phyloP scores from a whole-genome alignment of 30 jellyfish, hydroid and myxozoan species.

The Hydractinia echinata region DNA sequence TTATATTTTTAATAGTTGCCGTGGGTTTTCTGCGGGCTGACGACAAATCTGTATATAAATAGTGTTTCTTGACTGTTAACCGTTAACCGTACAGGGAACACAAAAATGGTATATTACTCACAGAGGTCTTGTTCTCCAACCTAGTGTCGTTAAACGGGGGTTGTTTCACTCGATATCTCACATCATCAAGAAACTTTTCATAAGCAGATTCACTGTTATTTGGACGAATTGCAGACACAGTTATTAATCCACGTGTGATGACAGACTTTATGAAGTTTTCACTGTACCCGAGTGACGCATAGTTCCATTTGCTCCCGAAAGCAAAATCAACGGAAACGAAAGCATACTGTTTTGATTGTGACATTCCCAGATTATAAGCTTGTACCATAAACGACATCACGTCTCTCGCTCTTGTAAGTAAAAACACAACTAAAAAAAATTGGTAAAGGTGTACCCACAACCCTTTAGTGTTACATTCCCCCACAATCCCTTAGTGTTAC shows the following conservation, averaged over 20 bases:
- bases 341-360: slow-evolving; percentile 46
- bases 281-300: neutral
- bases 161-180: neutral
- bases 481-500: no score
- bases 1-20: no score
- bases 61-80: no score
- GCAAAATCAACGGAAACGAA: slow-evolving; percentile 66
- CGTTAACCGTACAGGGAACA: neutral
- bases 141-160: neutral
- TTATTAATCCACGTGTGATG: slow-evolving; percentile 21
- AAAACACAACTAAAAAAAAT: slow-evolving; percentile 50
- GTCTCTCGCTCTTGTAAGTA: slow-evolving; percentile 51
- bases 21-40: no score
- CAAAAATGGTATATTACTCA: neutral
- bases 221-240: slow-evolving; percentile 32
- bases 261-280: neutral
- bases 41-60: no score
- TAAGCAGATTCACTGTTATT: neutral
- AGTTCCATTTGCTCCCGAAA: slow-evolving; percentile 37
- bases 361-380: slow-evolving; percentile 65
- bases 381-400: slow-evolving; percentile 38
- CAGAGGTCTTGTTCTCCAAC: neutral
- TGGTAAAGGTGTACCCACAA: neutral
- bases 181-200: slow-evolving; percentile 17
- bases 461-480: no score